A percentile compares a stretch with the other conserved stretches of the same genome.
Evolutionary conservation across 1,140 invertebrate genomes (phyloP).

Genomic region (Drosophila lini): DNA sequence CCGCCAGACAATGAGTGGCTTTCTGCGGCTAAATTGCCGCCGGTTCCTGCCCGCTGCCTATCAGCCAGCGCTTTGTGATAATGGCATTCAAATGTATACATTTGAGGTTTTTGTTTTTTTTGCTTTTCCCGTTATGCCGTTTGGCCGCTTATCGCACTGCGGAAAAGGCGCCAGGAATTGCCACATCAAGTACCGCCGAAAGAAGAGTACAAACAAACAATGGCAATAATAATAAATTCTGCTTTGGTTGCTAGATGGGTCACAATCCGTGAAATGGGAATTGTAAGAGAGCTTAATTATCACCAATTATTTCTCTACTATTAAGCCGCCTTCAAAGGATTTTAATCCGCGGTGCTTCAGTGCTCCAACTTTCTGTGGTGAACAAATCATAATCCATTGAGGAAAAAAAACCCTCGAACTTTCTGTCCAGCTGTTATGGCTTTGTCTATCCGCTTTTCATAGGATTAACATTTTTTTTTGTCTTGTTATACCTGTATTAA

Average conservation of each 20-base stretch:
- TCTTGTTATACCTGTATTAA: conserved; percentile 5
- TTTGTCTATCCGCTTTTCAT: conserved; percentile 12
- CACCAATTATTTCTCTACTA: conserved; percentile 16
- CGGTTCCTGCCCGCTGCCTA: conserved; percentile 51
- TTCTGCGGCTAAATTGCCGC: conserved; percentile 54
- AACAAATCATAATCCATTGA: conserved; percentile 27
- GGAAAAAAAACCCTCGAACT: conserved; percentile 1
- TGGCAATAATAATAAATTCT: conserved; percentile 62
- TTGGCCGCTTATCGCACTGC: conserved; percentile 44
- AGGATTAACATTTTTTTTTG: background rate
- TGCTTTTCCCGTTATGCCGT: conserved; percentile 14
- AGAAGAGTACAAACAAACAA: conserved; percentile 36
- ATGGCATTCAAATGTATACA: conserved; percentile 81
- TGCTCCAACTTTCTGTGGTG: conserved; percentile 1
- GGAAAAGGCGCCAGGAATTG: conserved; percentile 72
- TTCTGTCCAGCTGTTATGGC: conserved; percentile 12
- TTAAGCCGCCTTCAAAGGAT: conserved; percentile 23
- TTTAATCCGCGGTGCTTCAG: conserved; percentile 4
- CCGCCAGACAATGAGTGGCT: conserved; percentile 69
- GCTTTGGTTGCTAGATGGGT: conserved; percentile 36
- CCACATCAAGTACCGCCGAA: conserved; percentile 62
- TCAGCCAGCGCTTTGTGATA: conserved; percentile 62
- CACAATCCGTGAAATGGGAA: conserved; percentile 18
- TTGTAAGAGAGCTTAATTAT: conserved; percentile 8
- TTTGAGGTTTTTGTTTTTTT: conserved; percentile 53